phyloP scores from a whole-genome alignment of 1,140 invertebrate genomes.

The Pectinophora gossypiella region DNA sequence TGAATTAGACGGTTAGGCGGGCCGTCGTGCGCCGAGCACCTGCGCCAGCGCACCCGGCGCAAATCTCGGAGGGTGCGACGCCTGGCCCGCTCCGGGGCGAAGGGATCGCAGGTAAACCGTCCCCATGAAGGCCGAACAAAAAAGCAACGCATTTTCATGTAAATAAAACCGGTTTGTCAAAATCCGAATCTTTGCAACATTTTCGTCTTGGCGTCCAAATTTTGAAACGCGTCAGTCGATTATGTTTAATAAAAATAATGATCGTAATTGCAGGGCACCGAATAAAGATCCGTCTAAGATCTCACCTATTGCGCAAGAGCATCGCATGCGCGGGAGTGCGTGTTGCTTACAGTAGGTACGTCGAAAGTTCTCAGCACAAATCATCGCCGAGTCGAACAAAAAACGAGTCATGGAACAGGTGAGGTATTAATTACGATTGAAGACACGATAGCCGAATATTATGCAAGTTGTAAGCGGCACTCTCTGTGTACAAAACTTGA shows the following conservation, averaged over 20 bases:
- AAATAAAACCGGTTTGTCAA: slow-evolving; percentile 20
- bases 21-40: slow-evolving; percentile 46
- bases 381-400: slow-evolving; percentile 30
- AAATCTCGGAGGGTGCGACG: slow-evolving; percentile 51
- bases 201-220: not conserved
- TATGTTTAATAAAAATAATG: slow-evolving; percentile 13
- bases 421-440: slow-evolving; percentile 35
- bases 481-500: slow-evolving; percentile 15
- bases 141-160: slow-evolving; percentile 12
- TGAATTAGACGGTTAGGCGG: slow-evolving; percentile 28
- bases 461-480: slow-evolving; percentile 36
- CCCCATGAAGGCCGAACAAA: slow-evolving; percentile 10
- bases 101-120: slow-evolving; percentile 51
- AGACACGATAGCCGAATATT: slow-evolving; percentile 33
- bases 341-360: slow-evolving; percentile 6
- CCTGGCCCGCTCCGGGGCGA: slow-evolving; percentile 12
- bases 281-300: slow-evolving; percentile 5
- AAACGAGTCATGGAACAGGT: slow-evolving; percentile 30
- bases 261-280: slow-evolving; percentile 15
- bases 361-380: slow-evolving; percentile 31
- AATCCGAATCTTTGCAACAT: not conserved
- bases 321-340: slow-evolving; percentile 19
- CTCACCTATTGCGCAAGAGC: slow-evolving; percentile 19
- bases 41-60: slow-evolving; percentile 50
- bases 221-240: not conserved